These are phyloP conservation scores for Peromyscus aztecus DNA, from an alignment of 2,797 vertebrate genomes.

Conservation along the genomic window DNA sequence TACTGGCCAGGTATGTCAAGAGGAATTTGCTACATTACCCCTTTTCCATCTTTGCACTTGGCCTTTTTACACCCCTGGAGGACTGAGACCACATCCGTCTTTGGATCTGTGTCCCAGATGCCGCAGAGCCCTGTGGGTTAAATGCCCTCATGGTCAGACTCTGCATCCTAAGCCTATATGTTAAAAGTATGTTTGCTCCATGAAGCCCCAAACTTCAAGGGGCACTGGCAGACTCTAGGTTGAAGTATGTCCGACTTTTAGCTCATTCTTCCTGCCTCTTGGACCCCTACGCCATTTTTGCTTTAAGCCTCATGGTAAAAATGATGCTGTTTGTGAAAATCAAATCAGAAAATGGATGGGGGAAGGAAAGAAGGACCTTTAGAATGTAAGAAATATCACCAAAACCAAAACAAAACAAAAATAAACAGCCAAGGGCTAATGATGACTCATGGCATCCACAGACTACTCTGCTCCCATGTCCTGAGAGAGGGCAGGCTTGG, in stretches of 20 bases:
- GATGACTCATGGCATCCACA: neutral
- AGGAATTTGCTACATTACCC: rapidly evolving
- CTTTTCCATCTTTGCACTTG: neutral
- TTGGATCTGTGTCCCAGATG: neutral
- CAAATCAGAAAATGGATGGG: neutral
- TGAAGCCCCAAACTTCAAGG: rapidly evolving
- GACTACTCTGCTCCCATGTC: rapidly evolving
- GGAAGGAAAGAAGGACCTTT: neutral
- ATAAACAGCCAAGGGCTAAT: neutral
- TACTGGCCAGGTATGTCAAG: rapidly evolving
- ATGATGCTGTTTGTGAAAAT: neutral
- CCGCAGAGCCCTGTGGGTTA: rapidly evolving
- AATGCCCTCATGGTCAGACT: rapidly evolving
- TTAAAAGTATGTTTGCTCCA: neutral
- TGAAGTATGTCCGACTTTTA: neutral
- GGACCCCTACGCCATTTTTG: rapidly evolving
- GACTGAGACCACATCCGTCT: neutral
- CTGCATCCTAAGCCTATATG: rapidly evolving
- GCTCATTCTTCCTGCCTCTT: neutral
- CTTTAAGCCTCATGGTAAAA: neutral
- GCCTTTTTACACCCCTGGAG: neutral
- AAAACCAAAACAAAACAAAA: neutral
- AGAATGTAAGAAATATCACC: neutral
- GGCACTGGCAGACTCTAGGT: neutral
- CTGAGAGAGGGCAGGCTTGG: rapidly evolving